Conservation (phyloP, 1,140 invertebrate genomes). For the Drosophila pseudoananassae region DNA sequence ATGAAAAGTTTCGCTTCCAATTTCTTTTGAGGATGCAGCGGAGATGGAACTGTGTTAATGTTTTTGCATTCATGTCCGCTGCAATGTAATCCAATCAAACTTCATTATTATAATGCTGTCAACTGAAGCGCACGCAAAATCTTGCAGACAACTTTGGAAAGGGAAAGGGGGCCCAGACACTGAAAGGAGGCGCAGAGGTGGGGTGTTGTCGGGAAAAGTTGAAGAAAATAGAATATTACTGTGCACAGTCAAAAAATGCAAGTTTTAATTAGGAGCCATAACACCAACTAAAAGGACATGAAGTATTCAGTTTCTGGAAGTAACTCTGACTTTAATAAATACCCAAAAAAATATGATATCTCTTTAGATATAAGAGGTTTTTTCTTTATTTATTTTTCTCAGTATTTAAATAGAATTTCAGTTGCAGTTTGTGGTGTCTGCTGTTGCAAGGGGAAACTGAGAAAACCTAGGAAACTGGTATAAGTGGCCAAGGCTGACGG, state of each 20-base stretch:
- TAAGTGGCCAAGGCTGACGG: constrained; percentile 61
- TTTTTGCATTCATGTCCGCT: constrained; percentile 77
- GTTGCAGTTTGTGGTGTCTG: constrained; percentile 51
- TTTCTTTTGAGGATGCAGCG: constrained; percentile 50
- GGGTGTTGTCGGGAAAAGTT: constrained; percentile 36
- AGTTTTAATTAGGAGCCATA: no score
- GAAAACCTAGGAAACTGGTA: constrained; percentile 34
- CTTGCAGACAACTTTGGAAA: constrained; percentile 25
- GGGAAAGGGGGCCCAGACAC: constrained; percentile 13
- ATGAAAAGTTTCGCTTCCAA: constrained; percentile 72
- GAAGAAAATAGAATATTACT: constrained; percentile 77
- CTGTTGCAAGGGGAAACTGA: constrained; percentile 5
- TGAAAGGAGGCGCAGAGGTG: constrained; percentile 5
- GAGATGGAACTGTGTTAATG: constrained; percentile 70
- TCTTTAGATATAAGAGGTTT: neutral
- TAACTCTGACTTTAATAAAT: no score
- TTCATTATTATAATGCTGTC: constrained; percentile 80
- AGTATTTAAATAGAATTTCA: constrained; percentile 72
- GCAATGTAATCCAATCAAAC: constrained; percentile 81
- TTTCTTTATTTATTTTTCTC: constrained; percentile 8
- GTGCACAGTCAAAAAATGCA: constrained; percentile 2
- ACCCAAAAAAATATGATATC: no score
- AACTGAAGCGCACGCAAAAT: constrained; percentile 73
- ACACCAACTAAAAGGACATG: neutral
- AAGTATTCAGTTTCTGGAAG: neutral